Percentiles rank a stretch among this genome's conserved stretches.
phyloP scores from a whole-genome alignment of 2,888 invertebrate genomes.

The Clepsis dumicolana region DNA sequence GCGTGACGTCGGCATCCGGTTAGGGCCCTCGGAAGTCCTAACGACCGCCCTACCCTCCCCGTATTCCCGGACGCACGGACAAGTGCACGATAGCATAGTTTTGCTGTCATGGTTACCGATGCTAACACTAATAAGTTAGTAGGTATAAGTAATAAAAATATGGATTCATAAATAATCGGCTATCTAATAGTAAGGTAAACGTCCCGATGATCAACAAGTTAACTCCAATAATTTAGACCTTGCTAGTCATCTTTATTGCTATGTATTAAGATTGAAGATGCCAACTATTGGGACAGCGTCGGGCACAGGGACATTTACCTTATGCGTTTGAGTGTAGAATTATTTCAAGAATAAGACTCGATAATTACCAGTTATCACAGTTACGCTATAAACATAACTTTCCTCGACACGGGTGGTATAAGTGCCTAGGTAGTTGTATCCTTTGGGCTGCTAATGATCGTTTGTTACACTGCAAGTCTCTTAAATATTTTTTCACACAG shows the following conservation, averaged over 20 bases:
- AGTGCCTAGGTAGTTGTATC: neutral
- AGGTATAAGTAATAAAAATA: neutral
- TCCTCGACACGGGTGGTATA: neutral
- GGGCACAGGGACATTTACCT: too few species aligned
- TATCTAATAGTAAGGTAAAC: neutral
- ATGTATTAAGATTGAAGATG: too few species aligned
- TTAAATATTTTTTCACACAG: neutral
- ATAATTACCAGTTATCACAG: neutral
- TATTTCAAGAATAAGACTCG: neutral
- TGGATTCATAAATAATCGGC: neutral
- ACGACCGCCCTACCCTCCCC: conserved; percentile 65
- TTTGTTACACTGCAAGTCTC: neutral
- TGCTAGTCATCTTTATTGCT: too few species aligned
- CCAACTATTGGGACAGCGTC: too few species aligned
- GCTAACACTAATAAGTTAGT: too few species aligned
- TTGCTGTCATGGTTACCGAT: conserved; percentile 37
- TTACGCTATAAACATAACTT: neutral
- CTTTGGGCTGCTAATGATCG: neutral
- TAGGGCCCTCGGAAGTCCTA: conserved; percentile 71
- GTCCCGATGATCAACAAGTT: too few species aligned
- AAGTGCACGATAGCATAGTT: conserved; percentile 51
- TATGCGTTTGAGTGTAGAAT: neutral
- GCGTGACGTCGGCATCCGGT: conserved; percentile 80
- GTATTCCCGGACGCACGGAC: conserved; percentile 48
- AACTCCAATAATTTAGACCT: too few species aligned